phyloP scores from a whole-genome alignment of 2,797 vertebrate genomes.

The Cuculus canorus region DNA sequence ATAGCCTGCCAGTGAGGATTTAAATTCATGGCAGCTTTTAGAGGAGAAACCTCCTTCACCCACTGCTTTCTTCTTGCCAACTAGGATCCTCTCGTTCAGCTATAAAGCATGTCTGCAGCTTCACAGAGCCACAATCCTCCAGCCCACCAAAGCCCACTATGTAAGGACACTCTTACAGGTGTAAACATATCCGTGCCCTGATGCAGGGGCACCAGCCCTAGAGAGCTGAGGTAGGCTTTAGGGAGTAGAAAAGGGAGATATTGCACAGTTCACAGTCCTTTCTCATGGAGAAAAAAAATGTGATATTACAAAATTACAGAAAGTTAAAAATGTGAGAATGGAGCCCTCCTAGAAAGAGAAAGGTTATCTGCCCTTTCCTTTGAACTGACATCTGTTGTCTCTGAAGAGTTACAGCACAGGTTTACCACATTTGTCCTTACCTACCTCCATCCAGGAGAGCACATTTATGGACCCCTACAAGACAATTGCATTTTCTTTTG shows the following conservation, averaged over 20 bases:
- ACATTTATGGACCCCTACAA: background rate
- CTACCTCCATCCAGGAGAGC: background rate
- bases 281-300: background rate
- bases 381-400: background rate
- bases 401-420: background rate
- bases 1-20: background rate
- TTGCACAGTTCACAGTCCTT: background rate
- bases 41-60: background rate
- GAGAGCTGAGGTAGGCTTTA: background rate
- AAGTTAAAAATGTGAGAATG: background rate
- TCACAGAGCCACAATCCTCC: background rate
- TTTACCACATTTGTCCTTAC: background rate
- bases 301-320: background rate
- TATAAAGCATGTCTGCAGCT: background rate
- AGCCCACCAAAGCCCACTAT: background rate
- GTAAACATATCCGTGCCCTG: fast-evolving
- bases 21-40: background rate
- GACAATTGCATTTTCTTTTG: background rate
- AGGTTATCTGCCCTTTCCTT: background rate
- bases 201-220: background rate
- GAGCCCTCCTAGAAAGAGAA: background rate
- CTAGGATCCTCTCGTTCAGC: background rate
- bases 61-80: background rate
- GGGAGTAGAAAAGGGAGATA: background rate
- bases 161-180: background rate